Base-by-base conservation (phyloP, 2,888 invertebrate species). In the Caenorhabditis plicata region DNA sequence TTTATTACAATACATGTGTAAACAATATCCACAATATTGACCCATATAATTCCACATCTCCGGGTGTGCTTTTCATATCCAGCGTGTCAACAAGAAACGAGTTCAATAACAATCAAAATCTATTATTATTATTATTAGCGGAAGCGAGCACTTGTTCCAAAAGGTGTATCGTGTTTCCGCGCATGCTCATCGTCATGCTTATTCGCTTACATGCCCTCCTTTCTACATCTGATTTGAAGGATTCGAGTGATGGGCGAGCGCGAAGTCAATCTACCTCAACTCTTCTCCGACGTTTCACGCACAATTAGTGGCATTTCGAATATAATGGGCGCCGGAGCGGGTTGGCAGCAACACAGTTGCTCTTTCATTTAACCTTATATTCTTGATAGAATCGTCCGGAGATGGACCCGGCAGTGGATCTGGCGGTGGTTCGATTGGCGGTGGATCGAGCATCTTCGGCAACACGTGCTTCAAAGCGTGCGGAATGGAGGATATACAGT, bases 401-500 rank as follows among this genome's bases (percentile, higher is more conserved):
- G 61, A 55, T 60, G 60, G 53, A 7, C 27, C 49, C 2, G 31
- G 33, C 1, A 44, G 49, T 27, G 27, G 29, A 15, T 20, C 22
- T 31, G 44, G 50, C 9, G 43, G 49, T 4, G 45, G 45, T 26
- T 49, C 53, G 17, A 43, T 54, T 5, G 45, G 49, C 11, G 62
- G 62, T 9, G 38, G 36, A 8, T 47, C 47, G 0, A 54, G 50
- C 22, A 52, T 68, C 11, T 68, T 68, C 42, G 70, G 67, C 9
- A 64, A 67, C 27, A 62, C 66, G 4, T 77, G 77, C 55, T 77
- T 77, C 67, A 77, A 77, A 45, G 71, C 76, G 0, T 77, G 77
- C 51, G 77, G 77, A 22, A 73, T 75, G 74, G 77, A 77, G 32
- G 77, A 77, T 40, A 75, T 77, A 40, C 75, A 75, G 46, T 71